A percentile compares a stretch with the other conserved stretches of the same genome.
Evolutionary conservation across 2,888 invertebrate species (phyloP).

Genomic region (Eilema sororculum): DNA sequence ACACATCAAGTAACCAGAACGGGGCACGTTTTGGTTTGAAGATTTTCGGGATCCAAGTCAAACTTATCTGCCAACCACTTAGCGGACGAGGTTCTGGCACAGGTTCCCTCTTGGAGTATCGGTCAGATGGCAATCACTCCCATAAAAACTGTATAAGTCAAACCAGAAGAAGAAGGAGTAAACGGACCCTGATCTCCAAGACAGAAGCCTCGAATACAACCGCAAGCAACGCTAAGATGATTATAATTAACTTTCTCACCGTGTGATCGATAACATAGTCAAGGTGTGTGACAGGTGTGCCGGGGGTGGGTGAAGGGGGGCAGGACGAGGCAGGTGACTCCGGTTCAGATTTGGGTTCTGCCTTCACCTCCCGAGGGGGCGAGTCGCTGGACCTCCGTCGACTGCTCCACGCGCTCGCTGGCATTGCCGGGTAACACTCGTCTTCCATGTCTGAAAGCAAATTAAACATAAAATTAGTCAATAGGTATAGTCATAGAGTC

Average conservation of each 20-base stretch:
- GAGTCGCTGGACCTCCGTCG: constrained; percentile 73
- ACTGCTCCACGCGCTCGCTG: constrained; percentile 87
- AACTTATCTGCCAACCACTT: no score
- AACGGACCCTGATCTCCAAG: no score
- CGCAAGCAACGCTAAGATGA: background rate
- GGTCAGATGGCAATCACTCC: no score
- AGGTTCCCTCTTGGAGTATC: no score
- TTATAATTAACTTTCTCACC: constrained; percentile 68
- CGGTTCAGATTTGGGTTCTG: constrained; percentile 92
- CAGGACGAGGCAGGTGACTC: constrained; percentile 91
- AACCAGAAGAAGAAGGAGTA: no score
- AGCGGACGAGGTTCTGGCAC: no score
- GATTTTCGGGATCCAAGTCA: no score
- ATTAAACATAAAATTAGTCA: background rate
- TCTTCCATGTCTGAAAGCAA: constrained; percentile 93
- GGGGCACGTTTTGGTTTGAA: no score
- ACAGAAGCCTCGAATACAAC: no score
- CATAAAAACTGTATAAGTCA: no score
- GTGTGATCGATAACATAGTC: constrained; percentile 89
- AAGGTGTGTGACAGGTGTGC: constrained; percentile 83
- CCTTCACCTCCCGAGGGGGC: constrained; percentile 88
- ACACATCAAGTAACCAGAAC: no score
- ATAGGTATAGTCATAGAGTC: no score
- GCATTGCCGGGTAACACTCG: constrained; percentile 94
- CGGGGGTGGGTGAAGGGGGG: constrained; percentile 90